Evolutionary conservation across 2,113 vertebrate species (phyloP).

Genomic region (Pao palembangensis): DNA sequence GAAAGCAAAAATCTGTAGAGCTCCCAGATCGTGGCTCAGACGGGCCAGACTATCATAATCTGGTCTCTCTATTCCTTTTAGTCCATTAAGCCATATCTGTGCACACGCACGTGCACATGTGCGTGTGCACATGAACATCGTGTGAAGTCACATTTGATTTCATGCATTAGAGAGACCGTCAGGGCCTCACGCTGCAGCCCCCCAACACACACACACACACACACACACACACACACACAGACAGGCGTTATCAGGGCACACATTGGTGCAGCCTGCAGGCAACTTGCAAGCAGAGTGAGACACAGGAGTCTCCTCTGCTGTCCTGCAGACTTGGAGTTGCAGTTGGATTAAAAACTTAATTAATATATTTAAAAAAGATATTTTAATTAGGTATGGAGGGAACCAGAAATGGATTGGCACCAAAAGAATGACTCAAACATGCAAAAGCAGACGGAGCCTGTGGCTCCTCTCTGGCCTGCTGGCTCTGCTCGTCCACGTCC

Average conservation of each 20-base stretch:
- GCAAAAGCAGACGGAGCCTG: constrained; percentile 70
- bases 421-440: constrained; percentile 98
- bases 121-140: constrained; percentile 29
- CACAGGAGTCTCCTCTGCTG: constrained; percentile 40
- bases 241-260: constrained; percentile 1
- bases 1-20: no score
- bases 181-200: constrained; percentile 48
- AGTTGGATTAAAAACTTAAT: constrained; percentile 93
- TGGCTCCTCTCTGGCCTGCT: constrained; percentile 88
- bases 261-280: constrained; percentile 30
- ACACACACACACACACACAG: constrained; percentile 10
- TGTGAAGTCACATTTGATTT: constrained; percentile 76
- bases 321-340: constrained; percentile 73
- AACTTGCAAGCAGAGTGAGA: constrained; percentile 34
- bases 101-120: not conserved
- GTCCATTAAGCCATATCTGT: not conserved
- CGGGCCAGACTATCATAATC: not conserved
- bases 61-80: no score
- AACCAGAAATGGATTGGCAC: constrained; percentile 96
- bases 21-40: no score
- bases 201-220: constrained; percentile 13
- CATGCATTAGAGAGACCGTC: constrained; percentile 75
- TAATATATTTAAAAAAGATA: constrained; percentile 98
- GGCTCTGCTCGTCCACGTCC: no score
- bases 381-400: constrained; percentile 99